Evolutionary conservation across 37 sponge, comb jelly and placozoan species (phyloP).

Genomic region (Chondrilla cf. caribensis): DNA sequence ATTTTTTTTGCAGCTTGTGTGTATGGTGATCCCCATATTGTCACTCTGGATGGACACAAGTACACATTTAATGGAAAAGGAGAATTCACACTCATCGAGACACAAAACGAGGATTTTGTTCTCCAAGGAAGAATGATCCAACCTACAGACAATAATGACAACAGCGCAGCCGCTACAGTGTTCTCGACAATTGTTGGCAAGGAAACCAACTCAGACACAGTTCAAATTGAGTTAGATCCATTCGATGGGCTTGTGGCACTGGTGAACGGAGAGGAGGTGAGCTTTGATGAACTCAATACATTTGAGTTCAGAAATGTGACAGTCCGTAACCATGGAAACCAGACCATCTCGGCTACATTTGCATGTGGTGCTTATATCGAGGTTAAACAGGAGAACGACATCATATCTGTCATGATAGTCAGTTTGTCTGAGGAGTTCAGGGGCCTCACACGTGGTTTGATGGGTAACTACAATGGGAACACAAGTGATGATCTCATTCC

Average conservation of each 20-base stretch:
- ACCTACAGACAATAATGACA: not conserved
- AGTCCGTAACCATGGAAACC: constrained; percentile 14
- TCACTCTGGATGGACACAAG: constrained; percentile 57
- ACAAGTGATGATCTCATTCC: constrained; percentile 55
- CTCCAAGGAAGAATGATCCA: constrained; percentile 63
- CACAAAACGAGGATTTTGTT: constrained; percentile 34
- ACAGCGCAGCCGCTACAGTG: constrained; percentile 35
- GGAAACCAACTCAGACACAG: constrained; percentile 23
- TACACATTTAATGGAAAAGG: constrained; percentile 78
- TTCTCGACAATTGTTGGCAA: constrained; percentile 60
- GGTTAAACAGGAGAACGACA: constrained; percentile 23
- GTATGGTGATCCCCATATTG: constrained; percentile 69
- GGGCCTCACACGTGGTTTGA: constrained; percentile 35
- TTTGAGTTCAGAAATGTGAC: not conserved
- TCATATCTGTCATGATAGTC: constrained; percentile 26
- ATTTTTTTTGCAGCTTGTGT: constrained; percentile 48
- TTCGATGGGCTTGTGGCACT: not conserved
- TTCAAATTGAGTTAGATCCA: constrained; percentile 20
- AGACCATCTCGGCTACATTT: constrained; percentile 12
- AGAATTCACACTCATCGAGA: constrained; percentile 61
- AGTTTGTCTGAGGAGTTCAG: not conserved
- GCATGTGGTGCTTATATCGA: constrained; percentile 9
- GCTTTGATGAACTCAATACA: not conserved
- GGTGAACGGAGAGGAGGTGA: constrained; percentile 17
- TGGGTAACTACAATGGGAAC: constrained; percentile 70